A percentile compares a stretch with the other conserved stretches of the same genome.
Evolutionary conservation across 2,888 invertebrate genomes (phyloP).

Genomic region (Phalera bucephala): DNA sequence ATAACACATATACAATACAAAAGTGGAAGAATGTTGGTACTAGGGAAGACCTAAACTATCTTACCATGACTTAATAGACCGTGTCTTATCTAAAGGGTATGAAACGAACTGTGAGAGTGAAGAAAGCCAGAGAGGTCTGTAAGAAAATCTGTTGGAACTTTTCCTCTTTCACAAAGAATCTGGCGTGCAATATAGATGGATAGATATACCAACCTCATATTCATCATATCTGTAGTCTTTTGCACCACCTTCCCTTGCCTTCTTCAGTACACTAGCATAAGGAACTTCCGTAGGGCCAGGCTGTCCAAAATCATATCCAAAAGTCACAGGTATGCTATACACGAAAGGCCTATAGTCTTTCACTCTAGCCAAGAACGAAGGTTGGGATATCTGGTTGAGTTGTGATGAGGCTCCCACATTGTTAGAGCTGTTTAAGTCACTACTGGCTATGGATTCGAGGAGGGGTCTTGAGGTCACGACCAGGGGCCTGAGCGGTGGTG

Average conservation of each 20-base stretch:
- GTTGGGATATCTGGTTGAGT: conserved; percentile 16
- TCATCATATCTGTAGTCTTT: conserved; percentile 41
- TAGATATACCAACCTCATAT: conserved; percentile 58
- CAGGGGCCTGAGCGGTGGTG: conserved; percentile 60
- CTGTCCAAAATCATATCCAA: conserved; percentile 22
- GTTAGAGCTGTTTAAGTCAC: conserved; percentile 55
- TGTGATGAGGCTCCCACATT: conserved; percentile 34
- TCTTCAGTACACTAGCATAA: conserved; percentile 35
- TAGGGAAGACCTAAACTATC: no score
- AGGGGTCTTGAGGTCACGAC: conserved; percentile 72
- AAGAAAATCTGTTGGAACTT: no score
- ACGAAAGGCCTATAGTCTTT: conserved; percentile 37
- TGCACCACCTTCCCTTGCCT: conserved; percentile 14
- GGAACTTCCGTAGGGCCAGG: conserved; percentile 26
- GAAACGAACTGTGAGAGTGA: no score
- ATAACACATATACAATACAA: no score
- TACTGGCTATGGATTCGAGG: conserved; percentile 62
- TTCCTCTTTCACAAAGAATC: no score
- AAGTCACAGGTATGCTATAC: conserved; percentile 26
- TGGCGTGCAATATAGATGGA: no score
- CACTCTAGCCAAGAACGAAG: conserved; percentile 9
- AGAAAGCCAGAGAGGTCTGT: no score
- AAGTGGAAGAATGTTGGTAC: no score
- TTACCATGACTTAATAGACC: no score
- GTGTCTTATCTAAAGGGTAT: no score